Percentiles rank a stretch among this genome's conserved stretches.
Conservation (phyloP, 1,140 invertebrate species). For the Aphidius gifuensis region DNA sequence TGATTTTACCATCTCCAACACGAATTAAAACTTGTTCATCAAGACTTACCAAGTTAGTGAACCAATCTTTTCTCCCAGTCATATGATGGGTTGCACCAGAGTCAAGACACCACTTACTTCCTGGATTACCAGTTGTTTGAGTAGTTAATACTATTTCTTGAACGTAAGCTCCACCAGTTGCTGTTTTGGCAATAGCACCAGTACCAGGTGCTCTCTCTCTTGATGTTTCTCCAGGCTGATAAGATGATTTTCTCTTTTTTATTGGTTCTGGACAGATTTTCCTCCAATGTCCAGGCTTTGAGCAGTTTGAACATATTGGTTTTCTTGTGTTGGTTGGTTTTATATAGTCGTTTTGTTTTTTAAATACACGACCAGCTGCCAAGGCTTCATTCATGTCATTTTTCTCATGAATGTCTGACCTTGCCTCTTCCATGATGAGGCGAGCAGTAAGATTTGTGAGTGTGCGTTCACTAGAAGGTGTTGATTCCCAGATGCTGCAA, state of each 20-base stretch:
- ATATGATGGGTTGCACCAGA: constrained; percentile 36
- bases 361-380: not conserved
- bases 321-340: not conserved
- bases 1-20: constrained; percentile 31
- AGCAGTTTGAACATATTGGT: constrained; percentile 25
- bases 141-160: not conserved
- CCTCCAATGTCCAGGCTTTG: constrained; percentile 22
- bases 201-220: not conserved
- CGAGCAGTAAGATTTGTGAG: constrained; percentile 27
- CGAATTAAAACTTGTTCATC: constrained; percentile 11
- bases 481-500: constrained; percentile 44
- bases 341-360: not conserved
- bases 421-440: constrained; percentile 30
- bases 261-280: not conserved
- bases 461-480: constrained; percentile 20
- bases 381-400: not conserved
- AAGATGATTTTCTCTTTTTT: constrained; percentile 14
- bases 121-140: not conserved
- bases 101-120: constrained; percentile 35
- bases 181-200: constrained; percentile 13
- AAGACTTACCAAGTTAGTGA: constrained; percentile 21
- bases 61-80: constrained; percentile 29
- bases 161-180: not conserved
- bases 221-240: not conserved
- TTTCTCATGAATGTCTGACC: not conserved